Evolutionary conservation across 2,113 vertebrate species (phyloP), one percentile per base, ranked within the genome.

Genomic region (western clawed frog (Xenopus tropicalis)): DNA sequence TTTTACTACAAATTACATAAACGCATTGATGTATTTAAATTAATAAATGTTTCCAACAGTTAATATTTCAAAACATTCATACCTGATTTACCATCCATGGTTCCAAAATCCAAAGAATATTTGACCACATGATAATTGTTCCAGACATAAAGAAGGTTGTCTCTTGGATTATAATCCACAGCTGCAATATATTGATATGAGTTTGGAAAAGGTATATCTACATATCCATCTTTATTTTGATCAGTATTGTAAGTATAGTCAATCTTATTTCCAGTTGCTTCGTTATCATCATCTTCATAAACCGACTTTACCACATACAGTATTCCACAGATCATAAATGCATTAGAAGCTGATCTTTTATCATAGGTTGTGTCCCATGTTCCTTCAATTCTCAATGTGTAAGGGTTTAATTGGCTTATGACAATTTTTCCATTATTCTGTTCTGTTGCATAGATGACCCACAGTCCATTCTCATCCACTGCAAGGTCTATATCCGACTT

Each of bases 251-350:
- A 99, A 79, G 98, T 94, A 78, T 99, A 99, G 88, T 99, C 97
- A 57, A 99, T 97, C 86, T 98, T 98, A 89, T 99, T 99, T 61
- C 97, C 97, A 0, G 97, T 98, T 48, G 97, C 94, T 83, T 99
- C 97, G 11, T 98, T 99, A 83, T 99, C 97, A 0, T 99, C 97
- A 17, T 99, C 97, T 84, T 99, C 97, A 14, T 99, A 99, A 12
- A 99, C 97, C 0, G 94, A 95, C 82, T 96, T 98, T 25, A 99
- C 93, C 44, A 99, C 97, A 1, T 98, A 99, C 20, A 99, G 90
- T 88, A 98, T 93, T 20, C 97, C 97, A 80, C 97, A 99, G 77
- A 98, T 95, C 97, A 99, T 99, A 83, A 99, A 99, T n/a, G 97
- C 96, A 0, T 99, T 98, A 62, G 97, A 99, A 20, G 97, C 97